Percentiles rank a stretch among this genome's conserved stretches.
Evolutionary conservation across 2,113 vertebrate species (phyloP).

Genomic region (Chionodraco myersi): DNA sequence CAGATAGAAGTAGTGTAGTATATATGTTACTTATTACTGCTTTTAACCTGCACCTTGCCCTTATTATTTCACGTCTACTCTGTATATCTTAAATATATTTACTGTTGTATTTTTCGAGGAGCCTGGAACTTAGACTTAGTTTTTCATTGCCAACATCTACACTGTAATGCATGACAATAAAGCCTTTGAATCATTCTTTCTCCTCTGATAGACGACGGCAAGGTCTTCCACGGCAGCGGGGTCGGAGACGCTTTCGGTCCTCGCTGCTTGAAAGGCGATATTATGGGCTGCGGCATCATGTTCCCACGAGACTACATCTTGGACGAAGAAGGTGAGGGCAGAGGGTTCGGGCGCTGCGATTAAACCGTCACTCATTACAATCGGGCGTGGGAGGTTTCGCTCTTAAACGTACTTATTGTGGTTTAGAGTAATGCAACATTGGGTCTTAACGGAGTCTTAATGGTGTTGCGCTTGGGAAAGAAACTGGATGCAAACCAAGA

Average conservation of each 20-base stretch:
- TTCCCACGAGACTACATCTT: conserved; percentile 92
- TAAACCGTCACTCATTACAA: conserved; percentile 16
- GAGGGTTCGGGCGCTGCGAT: neutral
- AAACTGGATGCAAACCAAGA: conserved; percentile 32
- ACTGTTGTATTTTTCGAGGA: too few relatives aligned
- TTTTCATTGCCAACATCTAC: too few relatives aligned
- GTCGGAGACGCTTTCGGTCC: conserved; percentile 93
- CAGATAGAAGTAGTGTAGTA: too few relatives aligned
- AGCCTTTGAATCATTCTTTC: neutral
- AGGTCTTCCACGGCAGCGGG: conserved; percentile 94
- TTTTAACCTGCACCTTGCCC: too few relatives aligned
- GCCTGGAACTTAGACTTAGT: too few relatives aligned
- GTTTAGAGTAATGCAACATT: conserved; percentile 33
- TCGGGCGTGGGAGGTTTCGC: conserved; percentile 35
- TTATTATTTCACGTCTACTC: too few relatives aligned
- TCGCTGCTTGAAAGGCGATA: conserved; percentile 93
- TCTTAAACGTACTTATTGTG: conserved; percentile 40
- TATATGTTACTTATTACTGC: too few relatives aligned
- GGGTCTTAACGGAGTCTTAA: conserved; percentile 15
- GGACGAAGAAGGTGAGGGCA: conserved; percentile 87
- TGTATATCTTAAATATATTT: too few relatives aligned
- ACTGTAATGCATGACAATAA: too few relatives aligned
- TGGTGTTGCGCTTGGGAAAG: conserved; percentile 24
- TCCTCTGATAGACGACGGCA: conserved; percentile 87
- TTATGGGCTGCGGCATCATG: conserved; percentile 97